Conservation (phyloP, 30 jellyfish, hydroid and myxozoan genomes). For the Pelagia noctiluca region DNA sequence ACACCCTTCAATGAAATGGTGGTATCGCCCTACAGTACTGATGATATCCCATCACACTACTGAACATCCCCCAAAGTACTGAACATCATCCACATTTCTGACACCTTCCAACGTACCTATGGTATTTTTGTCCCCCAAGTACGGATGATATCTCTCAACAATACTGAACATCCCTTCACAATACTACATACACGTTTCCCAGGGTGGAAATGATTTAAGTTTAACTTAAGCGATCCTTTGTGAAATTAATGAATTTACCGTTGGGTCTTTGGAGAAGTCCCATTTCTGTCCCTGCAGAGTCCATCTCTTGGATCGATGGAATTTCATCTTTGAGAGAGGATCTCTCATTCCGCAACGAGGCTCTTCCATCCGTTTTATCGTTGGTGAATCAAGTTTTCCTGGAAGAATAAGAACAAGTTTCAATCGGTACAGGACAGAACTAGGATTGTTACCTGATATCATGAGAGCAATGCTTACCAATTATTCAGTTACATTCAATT, state of each 20-base stretch:
- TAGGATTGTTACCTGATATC: neutral
- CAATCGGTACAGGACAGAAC: neutral
- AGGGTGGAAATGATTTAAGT: neutral
- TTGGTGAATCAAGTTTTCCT: constrained; percentile 69
- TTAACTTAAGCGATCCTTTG: neutral
- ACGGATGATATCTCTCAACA: too few relatives aligned
- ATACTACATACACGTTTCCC: neutral
- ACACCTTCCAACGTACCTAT: neutral
- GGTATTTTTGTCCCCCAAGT: too few relatives aligned
- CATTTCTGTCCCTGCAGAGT: constrained; percentile 76
- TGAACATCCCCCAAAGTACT: too few relatives aligned
- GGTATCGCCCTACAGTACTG: too few relatives aligned
- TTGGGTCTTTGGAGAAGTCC: constrained; percentile 26
- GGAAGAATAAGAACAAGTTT: neutral
- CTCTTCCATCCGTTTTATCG: constrained; percentile 47
- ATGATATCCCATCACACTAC: too few relatives aligned
- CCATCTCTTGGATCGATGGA: constrained; percentile 50
- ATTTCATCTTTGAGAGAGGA: constrained; percentile 1
- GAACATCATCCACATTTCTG: neutral
- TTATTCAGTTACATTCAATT: neutral
- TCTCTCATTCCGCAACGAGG: constrained; percentile 91
- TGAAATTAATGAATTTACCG: neutral
- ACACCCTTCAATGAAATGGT: too few relatives aligned
- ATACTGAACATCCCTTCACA: too few relatives aligned
- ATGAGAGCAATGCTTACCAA: neutral